phyloP scores from a whole-genome alignment of 1,140 invertebrate genomes.

The Orchestia grillus region DNA sequence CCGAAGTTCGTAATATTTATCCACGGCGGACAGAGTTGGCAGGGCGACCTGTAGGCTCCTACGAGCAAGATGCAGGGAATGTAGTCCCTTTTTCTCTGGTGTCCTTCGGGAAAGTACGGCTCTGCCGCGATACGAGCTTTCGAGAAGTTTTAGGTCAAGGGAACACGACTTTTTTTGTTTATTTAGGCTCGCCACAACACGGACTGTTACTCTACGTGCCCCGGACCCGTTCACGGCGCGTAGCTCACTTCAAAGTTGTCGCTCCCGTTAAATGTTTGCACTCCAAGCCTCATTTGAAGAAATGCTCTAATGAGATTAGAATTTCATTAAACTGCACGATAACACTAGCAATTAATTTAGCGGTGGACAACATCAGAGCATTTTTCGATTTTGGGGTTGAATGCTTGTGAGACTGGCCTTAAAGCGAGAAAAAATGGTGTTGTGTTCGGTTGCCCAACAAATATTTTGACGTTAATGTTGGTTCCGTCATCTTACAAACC shows the following conservation, averaged over 20 bases:
- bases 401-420: background rate
- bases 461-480: no score
- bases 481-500: no score
- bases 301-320: background rate
- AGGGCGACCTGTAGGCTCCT: background rate
- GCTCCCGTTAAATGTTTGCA: background rate
- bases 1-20: background rate
- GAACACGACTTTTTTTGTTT: background rate
- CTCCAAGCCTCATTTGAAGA: background rate
- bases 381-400: background rate
- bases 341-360: background rate
- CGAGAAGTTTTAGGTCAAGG: background rate
- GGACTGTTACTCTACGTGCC: background rate
- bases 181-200: background rate
- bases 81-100: background rate
- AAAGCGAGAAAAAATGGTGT: background rate
- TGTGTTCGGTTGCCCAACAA: no score
- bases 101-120: background rate
- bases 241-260: background rate
- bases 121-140: background rate
- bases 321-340: background rate
- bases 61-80: background rate
- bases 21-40: background rate
- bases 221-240: background rate
- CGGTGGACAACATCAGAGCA: background rate